Evolutionary conservation across 2,797 vertebrate genomes (phyloP).

Genomic region (Eutrigla gurnardus): DNA sequence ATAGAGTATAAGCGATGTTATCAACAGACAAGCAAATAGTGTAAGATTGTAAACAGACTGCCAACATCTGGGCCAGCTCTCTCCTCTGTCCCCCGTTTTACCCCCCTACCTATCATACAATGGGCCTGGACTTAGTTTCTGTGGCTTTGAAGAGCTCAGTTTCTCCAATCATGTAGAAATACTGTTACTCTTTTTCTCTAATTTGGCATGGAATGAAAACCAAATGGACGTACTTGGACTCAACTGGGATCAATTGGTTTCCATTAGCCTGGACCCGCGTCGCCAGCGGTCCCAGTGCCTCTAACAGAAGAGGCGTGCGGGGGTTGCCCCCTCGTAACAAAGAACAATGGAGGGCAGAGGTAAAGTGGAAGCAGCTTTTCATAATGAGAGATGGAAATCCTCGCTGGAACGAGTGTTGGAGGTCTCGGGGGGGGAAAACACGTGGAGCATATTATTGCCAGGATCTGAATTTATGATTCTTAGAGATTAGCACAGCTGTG

Average conservation of each 20-base stretch:
- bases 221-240: slow-evolving; percentile 47
- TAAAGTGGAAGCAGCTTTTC: slow-evolving; percentile 69
- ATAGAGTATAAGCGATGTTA: slow-evolving; percentile 48
- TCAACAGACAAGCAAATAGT: slow-evolving; percentile 58
- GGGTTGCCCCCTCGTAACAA: slow-evolving; percentile 51
- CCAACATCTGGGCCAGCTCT: slow-evolving; percentile 34
- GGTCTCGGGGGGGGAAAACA: slow-evolving; percentile 32
- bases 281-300: slow-evolving; percentile 8
- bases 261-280: slow-evolving; percentile 46
- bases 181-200: slow-evolving; percentile 52
- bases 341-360: slow-evolving; percentile 52
- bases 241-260: slow-evolving; percentile 56
- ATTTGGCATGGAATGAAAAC: slow-evolving; percentile 62
- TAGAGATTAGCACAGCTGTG: slow-evolving; percentile 23
- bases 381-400: slow-evolving; percentile 57
- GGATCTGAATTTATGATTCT: slow-evolving; percentile 37
- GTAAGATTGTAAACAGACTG: slow-evolving; percentile 46
- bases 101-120: background rate
- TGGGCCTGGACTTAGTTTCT: slow-evolving; percentile 31
- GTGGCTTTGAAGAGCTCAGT: slow-evolving; percentile 9
- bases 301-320: slow-evolving; percentile 27
- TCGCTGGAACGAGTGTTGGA: slow-evolving; percentile 42
- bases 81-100: slow-evolving; percentile 1
- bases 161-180: slow-evolving; percentile 46
- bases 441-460: slow-evolving; percentile 47